Conservation (phyloP, 2,797 vertebrate species). For the Cyprinodon diabolis region DNA sequence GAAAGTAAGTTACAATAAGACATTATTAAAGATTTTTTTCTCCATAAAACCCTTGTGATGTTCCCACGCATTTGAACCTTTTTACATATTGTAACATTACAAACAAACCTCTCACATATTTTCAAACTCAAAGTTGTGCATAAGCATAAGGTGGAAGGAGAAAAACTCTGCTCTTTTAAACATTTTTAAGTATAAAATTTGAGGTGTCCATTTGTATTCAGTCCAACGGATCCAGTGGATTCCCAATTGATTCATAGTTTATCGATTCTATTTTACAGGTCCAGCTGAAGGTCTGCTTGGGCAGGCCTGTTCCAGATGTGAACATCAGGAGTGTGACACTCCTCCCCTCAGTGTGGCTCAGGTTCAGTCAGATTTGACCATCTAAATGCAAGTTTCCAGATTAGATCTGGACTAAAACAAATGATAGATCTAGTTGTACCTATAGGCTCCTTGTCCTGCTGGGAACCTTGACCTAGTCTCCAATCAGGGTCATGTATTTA, state of each 20-base stretch:
- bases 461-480: background rate
- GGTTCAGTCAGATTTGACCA: background rate
- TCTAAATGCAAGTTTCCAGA: background rate
- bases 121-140: too few relatives aligned
- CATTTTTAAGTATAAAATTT: background rate
- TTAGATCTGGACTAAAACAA: background rate
- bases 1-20: constrained; percentile 8
- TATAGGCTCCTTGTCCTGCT: too few relatives aligned
- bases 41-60: background rate
- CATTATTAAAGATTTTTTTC: background rate
- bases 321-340: background rate
- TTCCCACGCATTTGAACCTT: background rate
- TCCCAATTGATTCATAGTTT: background rate
- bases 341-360: background rate
- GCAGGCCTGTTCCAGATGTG: too few relatives aligned
- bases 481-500: background rate
- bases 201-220: background rate
- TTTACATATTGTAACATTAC: background rate
- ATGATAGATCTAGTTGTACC: background rate
- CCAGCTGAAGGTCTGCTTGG: too few relatives aligned
- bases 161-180: background rate
- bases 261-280: too few relatives aligned
- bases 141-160: background rate
- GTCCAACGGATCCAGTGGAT: background rate
- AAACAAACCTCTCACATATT: background rate